Percentiles rank a stretch among this genome's conserved stretches.
These are phyloP conservation scores for Drosophila quinaria DNA, from an alignment of 2,888 invertebrate species.

Conservation along the genomic window DNA sequence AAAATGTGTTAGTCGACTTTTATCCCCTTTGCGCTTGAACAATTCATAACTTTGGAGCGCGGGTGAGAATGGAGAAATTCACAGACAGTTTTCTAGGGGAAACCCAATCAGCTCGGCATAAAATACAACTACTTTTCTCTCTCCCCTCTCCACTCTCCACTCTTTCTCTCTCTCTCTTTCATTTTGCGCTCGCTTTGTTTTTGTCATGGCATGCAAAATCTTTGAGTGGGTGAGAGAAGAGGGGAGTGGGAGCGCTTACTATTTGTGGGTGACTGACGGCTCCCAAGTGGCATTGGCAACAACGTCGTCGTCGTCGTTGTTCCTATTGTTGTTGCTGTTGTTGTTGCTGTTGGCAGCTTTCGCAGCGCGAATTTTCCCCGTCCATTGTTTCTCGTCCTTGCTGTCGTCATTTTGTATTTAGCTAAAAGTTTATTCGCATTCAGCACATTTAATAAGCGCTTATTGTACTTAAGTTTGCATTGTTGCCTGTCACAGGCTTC, in stretches of 20 bases:
- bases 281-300: constrained; percentile 58
- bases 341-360: constrained; percentile 48
- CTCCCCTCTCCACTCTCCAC: not conserved
- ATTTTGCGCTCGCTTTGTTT: constrained; percentile 70
- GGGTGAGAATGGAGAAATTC: constrained; percentile 29
- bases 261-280: constrained; percentile 70
- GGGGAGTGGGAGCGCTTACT: not conserved
- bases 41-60: constrained; percentile 53
- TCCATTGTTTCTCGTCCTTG: constrained; percentile 67
- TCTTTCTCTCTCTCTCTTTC: not conserved
- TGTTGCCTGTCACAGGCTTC: constrained; percentile 61
- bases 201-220: constrained; percentile 61
- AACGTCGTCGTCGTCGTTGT: constrained; percentile 24
- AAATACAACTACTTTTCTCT: not conserved
- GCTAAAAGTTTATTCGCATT: constrained; percentile 78
- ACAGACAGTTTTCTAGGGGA: constrained; percentile 29
- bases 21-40: constrained; percentile 49
- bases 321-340: constrained; percentile 18
- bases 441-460: constrained; percentile 79
- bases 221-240: constrained; percentile 3
- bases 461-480: constrained; percentile 75
- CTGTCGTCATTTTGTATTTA: constrained; percentile 72
- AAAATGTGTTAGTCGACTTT: constrained; percentile 27
- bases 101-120: constrained; percentile 54
- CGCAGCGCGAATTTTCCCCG: constrained; percentile 67